These are phyloP conservation scores for Lophura nycthemera DNA, from an alignment of 2,113 vertebrate species.

Conservation along the genomic window DNA sequence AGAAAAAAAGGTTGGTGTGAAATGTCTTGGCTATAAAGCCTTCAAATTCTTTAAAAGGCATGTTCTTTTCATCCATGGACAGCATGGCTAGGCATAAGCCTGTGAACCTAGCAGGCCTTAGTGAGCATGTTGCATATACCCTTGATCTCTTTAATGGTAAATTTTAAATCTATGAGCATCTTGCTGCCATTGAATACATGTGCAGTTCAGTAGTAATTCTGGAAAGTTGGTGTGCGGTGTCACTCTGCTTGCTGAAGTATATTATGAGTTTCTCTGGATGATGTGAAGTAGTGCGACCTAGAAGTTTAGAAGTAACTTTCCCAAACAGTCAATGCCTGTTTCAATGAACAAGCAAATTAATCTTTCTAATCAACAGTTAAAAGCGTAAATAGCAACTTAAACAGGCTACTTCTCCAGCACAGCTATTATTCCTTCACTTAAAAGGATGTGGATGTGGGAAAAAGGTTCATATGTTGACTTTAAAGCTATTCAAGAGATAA, in stretches of 20 bases:
- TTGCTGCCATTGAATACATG: background rate
- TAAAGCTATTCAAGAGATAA: background rate
- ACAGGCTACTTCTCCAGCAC: background rate
- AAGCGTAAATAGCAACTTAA: background rate
- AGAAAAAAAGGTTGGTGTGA: background rate
- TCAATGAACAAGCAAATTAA: background rate
- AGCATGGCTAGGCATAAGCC: background rate
- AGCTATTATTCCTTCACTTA: background rate
- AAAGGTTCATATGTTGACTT: background rate
- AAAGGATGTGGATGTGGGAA: background rate
- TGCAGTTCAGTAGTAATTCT: background rate
- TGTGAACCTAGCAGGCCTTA: background rate
- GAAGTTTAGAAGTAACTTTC: background rate
- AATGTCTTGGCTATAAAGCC: background rate
- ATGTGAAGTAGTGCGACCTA: background rate
- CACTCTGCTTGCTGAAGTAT: background rate
- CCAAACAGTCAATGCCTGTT: background rate
- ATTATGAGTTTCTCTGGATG: background rate
- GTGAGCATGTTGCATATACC: background rate
- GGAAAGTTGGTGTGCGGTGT: background rate
- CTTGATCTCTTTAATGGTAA: background rate
- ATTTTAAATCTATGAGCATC: rapidly evolving
- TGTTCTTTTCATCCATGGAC: background rate
- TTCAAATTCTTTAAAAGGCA: background rate
- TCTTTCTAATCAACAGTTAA: background rate